Conservation (phyloP, 2,113 vertebrate genomes). For the Lepus europaeus region DNA sequence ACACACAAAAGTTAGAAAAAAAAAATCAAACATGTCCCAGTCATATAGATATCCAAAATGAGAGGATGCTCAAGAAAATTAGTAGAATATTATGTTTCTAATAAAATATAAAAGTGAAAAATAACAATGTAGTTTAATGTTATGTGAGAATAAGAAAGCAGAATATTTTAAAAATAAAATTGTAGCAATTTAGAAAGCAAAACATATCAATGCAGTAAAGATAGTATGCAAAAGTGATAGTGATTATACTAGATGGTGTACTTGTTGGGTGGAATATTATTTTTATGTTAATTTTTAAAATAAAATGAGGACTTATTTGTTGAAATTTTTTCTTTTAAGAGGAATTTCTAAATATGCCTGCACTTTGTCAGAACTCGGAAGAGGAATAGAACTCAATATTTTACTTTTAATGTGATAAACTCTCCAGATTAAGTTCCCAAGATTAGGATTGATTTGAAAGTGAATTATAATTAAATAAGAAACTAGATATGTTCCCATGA, state of each 20-base stretch:
- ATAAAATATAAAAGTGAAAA: slow-evolving; percentile 26
- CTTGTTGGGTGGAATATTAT: neutral
- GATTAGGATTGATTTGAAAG: slow-evolving; percentile 1
- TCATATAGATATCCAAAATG: neutral
- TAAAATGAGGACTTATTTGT: slow-evolving; percentile 16
- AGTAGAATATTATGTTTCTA: slow-evolving; percentile 18
- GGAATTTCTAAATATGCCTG: neutral
- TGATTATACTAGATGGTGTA: neutral
- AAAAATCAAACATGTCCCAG: slow-evolving; percentile 3
- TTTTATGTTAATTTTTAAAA: slow-evolving; percentile 37
- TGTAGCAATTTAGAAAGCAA: neutral
- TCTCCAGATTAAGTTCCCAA: neutral
- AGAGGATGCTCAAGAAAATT: slow-evolving; percentile 5
- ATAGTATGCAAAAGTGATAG: neutral
- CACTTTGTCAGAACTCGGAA: slow-evolving; percentile 6
- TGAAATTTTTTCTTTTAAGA: neutral
- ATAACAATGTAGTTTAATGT: neutral
- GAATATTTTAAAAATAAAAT: slow-evolving; percentile 17
- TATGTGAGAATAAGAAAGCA: neutral
- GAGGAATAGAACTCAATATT: neutral
- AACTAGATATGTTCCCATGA: neutral
- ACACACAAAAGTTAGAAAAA: neutral
- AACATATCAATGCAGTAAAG: neutral
- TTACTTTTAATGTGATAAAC: neutral
- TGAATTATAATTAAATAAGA: slow-evolving; percentile 1